A percentile compares a stretch with the other conserved stretches of the same genome.
These are phyloP conservation scores for Uromys caudimaculatus DNA, from an alignment of 2,797 vertebrate genomes.

Conservation along the genomic window DNA sequence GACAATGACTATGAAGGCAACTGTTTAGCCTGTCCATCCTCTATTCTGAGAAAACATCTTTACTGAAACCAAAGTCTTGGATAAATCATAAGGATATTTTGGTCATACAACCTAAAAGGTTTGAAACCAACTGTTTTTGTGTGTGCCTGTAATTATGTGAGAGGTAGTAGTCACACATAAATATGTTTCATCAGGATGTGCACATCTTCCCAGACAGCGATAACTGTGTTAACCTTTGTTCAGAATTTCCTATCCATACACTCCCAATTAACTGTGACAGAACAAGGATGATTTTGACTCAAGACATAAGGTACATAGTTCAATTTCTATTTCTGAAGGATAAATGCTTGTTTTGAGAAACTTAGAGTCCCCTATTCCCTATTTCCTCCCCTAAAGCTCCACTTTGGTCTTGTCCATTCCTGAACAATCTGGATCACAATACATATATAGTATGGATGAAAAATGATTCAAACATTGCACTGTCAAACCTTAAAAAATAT, in stretches of 20 bases:
- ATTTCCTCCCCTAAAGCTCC: not conserved
- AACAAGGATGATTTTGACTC: slow-evolving; percentile 18
- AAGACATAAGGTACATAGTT: not conserved
- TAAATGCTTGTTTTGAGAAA: slow-evolving; percentile 49
- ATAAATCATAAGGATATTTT: not conserved
- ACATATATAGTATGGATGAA: not conserved
- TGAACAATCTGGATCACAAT: not conserved
- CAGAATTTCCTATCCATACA: not conserved
- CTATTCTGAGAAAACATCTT: not conserved
- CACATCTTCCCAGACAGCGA: not conserved
- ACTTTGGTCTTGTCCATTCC: not conserved
- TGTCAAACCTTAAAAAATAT: not conserved
- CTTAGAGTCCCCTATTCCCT: too few relatives aligned
- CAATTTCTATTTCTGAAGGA: slow-evolving; percentile 34
- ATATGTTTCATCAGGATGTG: not conserved
- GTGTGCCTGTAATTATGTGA: rapidly evolving
- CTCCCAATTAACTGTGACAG: not conserved
- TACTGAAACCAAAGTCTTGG: slow-evolving; percentile 48
- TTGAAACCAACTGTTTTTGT: not conserved
- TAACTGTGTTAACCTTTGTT: not conserved
- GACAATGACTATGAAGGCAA: not conserved
- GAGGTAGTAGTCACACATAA: not conserved
- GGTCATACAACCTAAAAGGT: not conserved
- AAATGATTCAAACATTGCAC: not conserved
- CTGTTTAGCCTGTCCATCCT: not conserved